Evolutionary conservation across 2,797 vertebrate species (phyloP).

Genomic region (Coregonus ussuriensis): DNA sequence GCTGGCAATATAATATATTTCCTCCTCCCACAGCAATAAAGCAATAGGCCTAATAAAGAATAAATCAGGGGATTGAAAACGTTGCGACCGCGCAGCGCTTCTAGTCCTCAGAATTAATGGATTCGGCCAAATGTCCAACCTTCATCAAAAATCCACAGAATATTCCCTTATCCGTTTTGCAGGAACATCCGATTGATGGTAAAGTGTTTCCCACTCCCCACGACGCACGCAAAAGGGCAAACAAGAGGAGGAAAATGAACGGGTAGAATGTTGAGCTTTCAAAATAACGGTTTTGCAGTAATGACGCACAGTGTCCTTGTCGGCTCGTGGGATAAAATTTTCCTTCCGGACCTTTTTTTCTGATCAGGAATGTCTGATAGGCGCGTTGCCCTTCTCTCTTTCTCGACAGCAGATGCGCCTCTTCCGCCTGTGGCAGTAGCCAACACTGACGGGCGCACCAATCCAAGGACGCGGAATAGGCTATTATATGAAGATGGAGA

Average conservation of each 20-base stretch:
- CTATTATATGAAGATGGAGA: constrained; percentile 6
- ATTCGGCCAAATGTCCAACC: constrained; percentile 17
- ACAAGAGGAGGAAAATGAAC: constrained; percentile 8
- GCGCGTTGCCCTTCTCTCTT: constrained; percentile 19
- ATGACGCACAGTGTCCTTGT: constrained; percentile 36
- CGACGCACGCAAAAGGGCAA: constrained; percentile 19
- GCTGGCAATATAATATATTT: constrained; percentile 43
- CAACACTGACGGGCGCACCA: constrained; percentile 39
- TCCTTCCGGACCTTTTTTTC: constrained; percentile 9
- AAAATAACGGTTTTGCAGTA: constrained; percentile 21
- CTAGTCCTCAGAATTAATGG: constrained; percentile 9
- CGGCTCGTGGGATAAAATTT: constrained; percentile 22
- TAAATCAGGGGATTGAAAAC: constrained; percentile 27
- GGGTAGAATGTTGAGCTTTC: constrained; percentile 17
- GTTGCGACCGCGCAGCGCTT: constrained; percentile 11
- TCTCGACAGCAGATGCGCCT: constrained; percentile 52
- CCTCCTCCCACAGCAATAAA: constrained; percentile 37
- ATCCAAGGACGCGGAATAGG: constrained; percentile 27
- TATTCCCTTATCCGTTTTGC: constrained; percentile 48
- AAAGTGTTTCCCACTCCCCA: constrained; percentile 14
- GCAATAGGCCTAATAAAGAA: constrained; percentile 6
- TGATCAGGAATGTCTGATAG: constrained; percentile 13
- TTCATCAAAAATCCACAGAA: constrained; percentile 47
- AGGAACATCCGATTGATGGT: constrained; percentile 40
- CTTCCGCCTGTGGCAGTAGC: constrained; percentile 51